Conservation (phyloP, 1,140 invertebrate genomes). For the Zaprionus tsacasi region DNA sequence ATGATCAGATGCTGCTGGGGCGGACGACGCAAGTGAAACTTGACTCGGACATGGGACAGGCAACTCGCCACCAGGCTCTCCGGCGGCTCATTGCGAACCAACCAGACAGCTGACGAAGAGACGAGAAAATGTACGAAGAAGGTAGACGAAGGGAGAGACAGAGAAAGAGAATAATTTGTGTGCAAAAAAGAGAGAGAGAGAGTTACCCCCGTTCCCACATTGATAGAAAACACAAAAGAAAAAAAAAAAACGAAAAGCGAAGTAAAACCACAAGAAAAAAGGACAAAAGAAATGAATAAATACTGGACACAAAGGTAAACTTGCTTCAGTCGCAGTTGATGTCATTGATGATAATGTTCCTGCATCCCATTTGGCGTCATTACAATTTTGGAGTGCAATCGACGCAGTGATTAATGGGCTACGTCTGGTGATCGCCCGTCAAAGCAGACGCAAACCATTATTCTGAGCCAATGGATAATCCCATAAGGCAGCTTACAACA, state of each 20-base stretch:
- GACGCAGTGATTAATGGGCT: not conserved
- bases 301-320: constrained; percentile 31
- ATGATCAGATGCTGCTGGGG: constrained; percentile 10
- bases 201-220: not conserved
- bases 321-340: constrained; percentile 36
- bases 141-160: not conserved
- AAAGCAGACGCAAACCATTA: not conserved
- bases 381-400: not conserved
- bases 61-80: not conserved
- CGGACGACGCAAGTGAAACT: constrained; percentile 1
- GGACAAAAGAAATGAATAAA: constrained; percentile 18
- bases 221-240: not conserved
- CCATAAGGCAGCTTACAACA: not conserved
- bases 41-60: constrained; percentile 2
- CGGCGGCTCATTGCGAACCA: not conserved
- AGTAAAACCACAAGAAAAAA: not conserved
- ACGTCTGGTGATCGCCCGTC: not conserved
- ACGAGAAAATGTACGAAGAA: not conserved
- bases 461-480: not conserved
- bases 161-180: not conserved
- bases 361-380: not conserved
- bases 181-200: not conserved
- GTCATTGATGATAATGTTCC: constrained; percentile 2
- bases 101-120: constrained; percentile 2
- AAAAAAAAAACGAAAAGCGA: constrained; percentile 1